These are phyloP conservation scores for Orthonyx spaldingii DNA, from an alignment of 2,113 vertebrate species.

Conservation along the genomic window DNA sequence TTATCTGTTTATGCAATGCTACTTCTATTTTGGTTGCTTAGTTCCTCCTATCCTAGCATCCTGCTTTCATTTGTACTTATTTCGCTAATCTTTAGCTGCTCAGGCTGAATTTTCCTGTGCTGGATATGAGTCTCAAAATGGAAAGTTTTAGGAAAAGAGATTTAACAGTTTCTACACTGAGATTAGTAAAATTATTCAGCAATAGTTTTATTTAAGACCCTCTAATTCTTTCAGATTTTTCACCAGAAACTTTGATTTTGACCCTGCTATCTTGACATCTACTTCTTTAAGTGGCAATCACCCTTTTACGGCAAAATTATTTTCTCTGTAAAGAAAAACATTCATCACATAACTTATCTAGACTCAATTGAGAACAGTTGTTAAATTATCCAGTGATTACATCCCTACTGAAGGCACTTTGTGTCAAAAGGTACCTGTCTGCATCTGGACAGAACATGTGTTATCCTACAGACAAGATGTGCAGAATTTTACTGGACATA, in stretches of 20 bases:
- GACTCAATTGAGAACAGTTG: not conserved
- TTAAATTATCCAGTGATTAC: not conserved
- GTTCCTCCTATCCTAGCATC: not conserved
- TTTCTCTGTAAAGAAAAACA: not conserved
- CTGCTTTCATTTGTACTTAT: not conserved
- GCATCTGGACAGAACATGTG: not conserved
- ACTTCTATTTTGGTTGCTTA: not conserved
- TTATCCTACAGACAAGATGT: not conserved
- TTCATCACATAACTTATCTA: not conserved
- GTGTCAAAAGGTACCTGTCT: not conserved
- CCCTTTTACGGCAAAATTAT: not conserved
- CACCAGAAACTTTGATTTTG: not conserved
- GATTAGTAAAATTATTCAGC: not conserved
- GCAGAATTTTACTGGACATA: not conserved
- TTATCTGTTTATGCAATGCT: not conserved
- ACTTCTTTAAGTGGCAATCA: not conserved
- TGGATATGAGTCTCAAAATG: not conserved
- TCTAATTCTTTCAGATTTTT: not conserved
- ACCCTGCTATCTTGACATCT: not conserved
- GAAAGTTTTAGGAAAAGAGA: not conserved
- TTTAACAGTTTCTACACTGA: not conserved
- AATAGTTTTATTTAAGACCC: not conserved
- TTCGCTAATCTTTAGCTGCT: not conserved
- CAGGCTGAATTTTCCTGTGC: not conserved
- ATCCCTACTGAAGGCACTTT: not conserved